These are phyloP conservation scores for Apostichopus parvimensis DNA, from an alignment of 35 echinoderm and acorn worm genomes.

Conservation along the genomic window DNA sequence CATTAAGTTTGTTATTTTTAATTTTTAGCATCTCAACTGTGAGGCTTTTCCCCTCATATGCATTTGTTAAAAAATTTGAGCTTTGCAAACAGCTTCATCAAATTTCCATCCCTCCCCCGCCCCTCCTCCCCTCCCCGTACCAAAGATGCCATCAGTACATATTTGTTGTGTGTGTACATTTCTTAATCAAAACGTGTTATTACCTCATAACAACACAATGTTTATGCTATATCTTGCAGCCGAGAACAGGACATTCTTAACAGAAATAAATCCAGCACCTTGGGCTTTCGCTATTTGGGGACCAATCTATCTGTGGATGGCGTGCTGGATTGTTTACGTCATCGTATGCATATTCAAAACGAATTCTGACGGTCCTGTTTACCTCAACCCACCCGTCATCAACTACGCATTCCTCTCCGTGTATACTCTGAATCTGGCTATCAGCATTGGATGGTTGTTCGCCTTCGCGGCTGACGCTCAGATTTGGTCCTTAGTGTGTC, in stretches of 20 bases:
- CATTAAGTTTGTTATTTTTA: no score
- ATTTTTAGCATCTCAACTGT: no score
- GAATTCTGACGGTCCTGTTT: conserved; percentile 65
- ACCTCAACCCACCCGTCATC: conserved; percentile 65
- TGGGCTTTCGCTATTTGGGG: conserved; percentile 87
- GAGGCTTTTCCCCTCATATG: no score
- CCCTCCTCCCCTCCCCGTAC: no score
- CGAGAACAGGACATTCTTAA: conserved; percentile 13
- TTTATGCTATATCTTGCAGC: conserved; percentile 24
- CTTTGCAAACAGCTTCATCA: no score
- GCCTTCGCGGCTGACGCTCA: conserved; percentile 30
- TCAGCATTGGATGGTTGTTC: conserved; percentile 75
- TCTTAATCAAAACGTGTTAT: not conserved
- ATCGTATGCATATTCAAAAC: conserved; percentile 58
- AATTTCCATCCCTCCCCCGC: not conserved
- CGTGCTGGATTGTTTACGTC: conserved; percentile 64
- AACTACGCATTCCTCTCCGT: conserved; percentile 54
- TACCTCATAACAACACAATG: not conserved
- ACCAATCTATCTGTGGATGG: conserved; percentile 68
- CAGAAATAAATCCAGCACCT: conserved; percentile 66
- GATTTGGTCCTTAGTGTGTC: conserved; percentile 28
- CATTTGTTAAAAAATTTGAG: no score
- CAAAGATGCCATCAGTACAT: no score
- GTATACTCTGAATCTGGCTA: conserved; percentile 59
- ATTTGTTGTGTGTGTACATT: no score